Conservation (phyloP, 2,113 vertebrate genomes). For the Tyrannus savana region DNA sequence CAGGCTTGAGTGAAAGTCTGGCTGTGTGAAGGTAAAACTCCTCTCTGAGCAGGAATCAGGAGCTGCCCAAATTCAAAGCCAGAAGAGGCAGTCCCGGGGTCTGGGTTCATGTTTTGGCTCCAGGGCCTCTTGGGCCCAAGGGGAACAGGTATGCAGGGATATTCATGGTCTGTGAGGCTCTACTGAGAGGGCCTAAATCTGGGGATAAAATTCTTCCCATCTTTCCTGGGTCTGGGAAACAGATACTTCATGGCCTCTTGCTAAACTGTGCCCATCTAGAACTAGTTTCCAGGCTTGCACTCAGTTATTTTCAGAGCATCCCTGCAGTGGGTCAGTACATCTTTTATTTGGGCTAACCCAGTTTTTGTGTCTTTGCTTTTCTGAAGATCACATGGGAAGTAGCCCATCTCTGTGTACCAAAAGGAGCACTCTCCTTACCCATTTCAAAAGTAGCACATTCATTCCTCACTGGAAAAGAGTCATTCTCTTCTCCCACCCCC, state of each 20-base stretch:
- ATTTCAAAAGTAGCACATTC: background rate
- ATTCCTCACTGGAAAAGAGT: background rate
- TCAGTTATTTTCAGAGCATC: background rate
- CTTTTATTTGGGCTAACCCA: background rate
- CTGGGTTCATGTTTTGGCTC: background rate
- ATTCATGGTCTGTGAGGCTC: background rate
- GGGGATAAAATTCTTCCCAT: background rate
- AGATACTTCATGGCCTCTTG: background rate
- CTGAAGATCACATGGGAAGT: background rate
- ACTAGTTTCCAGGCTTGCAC: background rate
- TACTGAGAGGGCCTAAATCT: background rate
- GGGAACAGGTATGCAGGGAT: background rate
- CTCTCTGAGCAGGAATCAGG: background rate
- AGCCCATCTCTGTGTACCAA: background rate
- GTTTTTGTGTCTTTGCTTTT: background rate
- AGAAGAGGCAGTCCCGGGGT: background rate
- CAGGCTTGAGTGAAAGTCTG: rapidly evolving
- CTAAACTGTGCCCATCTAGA: background rate
- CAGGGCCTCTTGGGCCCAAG: rapidly evolving
- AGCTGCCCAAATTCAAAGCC: background rate
- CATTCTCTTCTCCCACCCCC: background rate
- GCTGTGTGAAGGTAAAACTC: background rate
- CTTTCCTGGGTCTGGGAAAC: background rate
- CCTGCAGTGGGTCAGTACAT: background rate
- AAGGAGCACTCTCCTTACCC: background rate